Conservation (phyloP, 2,888 invertebrate species). For the Frankliniella intonsa region DNA sequence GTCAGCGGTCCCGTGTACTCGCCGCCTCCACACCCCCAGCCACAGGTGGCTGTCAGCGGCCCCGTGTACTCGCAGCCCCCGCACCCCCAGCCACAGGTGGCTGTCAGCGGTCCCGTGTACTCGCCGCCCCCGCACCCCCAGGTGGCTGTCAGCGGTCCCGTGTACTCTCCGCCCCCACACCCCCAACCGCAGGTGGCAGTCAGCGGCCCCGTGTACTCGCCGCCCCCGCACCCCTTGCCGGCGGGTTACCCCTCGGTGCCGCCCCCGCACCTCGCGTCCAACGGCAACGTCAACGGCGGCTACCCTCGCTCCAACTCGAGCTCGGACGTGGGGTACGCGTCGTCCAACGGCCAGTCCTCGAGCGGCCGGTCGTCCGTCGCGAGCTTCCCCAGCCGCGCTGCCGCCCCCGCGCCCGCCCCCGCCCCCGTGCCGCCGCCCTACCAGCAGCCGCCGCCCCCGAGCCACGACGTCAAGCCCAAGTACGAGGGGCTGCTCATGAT, state of each 20-base stretch:
- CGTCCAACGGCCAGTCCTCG: conserved; percentile 18
- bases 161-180: too few relatives aligned
- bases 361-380: conserved; percentile 15
- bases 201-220: too few relatives aligned
- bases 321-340: conserved; percentile 19
- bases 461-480: neutral
- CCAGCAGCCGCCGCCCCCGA: conserved; percentile 21
- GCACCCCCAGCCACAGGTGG: too few relatives aligned
- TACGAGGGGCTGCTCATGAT: conserved; percentile 21
- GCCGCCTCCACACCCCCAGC: too few relatives aligned
- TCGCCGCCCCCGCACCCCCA: too few relatives aligned
- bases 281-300: neutral
- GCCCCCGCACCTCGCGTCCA: neutral
- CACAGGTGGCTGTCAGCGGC: too few relatives aligned
- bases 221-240: too few relatives aligned
- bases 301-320: conserved; percentile 14
- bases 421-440: conserved; percentile 7
- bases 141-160: too few relatives aligned
- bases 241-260: neutral
- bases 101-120: too few relatives aligned
- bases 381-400: conserved; percentile 8
- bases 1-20: too few relatives aligned
- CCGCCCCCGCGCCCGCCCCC: neutral
- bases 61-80: too few relatives aligned
- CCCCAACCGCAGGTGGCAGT: too few relatives aligned